phyloP scores from a whole-genome alignment of 2,113 vertebrate genomes.

The Acrocephalus kingi region DNA sequence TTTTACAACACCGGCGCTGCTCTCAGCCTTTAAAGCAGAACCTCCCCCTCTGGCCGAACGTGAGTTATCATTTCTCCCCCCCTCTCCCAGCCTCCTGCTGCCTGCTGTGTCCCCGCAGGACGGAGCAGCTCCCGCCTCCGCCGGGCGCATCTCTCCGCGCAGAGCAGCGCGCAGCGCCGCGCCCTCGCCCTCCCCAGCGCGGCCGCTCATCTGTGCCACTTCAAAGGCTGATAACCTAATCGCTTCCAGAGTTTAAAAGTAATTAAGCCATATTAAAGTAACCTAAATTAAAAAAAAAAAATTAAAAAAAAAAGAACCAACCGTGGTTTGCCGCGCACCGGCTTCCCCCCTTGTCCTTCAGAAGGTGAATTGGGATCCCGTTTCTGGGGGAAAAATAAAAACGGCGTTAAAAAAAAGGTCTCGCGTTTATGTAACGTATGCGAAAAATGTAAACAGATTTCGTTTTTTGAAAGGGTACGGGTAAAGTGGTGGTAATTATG shows the following conservation, averaged over 20 bases:
- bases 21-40: conserved; percentile 7
- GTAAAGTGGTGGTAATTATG: conserved; percentile 70
- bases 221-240: conserved; percentile 77
- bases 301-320: neutral
- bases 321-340: neutral
- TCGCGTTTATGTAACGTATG: neutral
- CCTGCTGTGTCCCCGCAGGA: neutral
- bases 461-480: conserved; percentile 62
- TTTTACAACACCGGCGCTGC: conserved; percentile 27
- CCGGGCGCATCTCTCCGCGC: neutral
- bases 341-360: neutral
- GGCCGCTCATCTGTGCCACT: conserved; percentile 48
- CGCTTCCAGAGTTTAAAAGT: conserved; percentile 78
- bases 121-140: neutral
- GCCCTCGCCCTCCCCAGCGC: neutral
- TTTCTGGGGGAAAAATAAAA: neutral
- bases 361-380: neutral
- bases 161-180: conserved; percentile 12
- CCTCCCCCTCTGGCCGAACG: conserved; percentile 6
- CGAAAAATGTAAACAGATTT: conserved; percentile 63
- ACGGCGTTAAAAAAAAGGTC: neutral
- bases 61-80: conserved; percentile 18
- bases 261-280: conserved; percentile 71
- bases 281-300: neutral
- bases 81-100: neutral